phyloP scores from a whole-genome alignment of 1,140 invertebrate genomes.

The Zaprionus lachaisei region DNA sequence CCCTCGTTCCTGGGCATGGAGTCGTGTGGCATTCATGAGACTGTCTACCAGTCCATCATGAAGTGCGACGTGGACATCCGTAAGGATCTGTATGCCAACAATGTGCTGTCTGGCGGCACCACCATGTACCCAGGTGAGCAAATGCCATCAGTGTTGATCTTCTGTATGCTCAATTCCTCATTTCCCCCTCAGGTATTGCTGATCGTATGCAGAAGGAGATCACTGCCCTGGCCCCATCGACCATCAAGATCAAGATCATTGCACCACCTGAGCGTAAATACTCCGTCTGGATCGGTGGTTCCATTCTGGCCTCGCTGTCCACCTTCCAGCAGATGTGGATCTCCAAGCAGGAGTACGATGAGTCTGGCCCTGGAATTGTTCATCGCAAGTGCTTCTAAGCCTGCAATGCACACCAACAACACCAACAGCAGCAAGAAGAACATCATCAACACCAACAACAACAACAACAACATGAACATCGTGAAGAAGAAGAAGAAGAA shows the following conservation, averaged over 20 bases:
- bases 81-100: constrained; percentile 97
- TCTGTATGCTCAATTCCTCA: neutral
- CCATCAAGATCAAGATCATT: constrained; percentile 98
- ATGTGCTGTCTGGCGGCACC: constrained; percentile 95
- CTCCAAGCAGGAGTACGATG: constrained; percentile 92
- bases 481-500: neutral
- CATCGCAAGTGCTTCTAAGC: constrained; percentile 90
- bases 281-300: constrained; percentile 93
- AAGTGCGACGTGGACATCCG: constrained; percentile 96
- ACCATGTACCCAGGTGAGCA: constrained; percentile 94
- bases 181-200: constrained; percentile 88
- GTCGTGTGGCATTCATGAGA: constrained; percentile 95
- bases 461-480: constrained; percentile 15
- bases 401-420: constrained; percentile 1
- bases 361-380: constrained; percentile 89
- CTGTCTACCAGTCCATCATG: constrained; percentile 97
- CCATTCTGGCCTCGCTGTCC: constrained; percentile 91
- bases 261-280: constrained; percentile 96
- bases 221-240: constrained; percentile 93
- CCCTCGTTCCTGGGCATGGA: constrained; percentile 96
- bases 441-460: constrained; percentile 19
- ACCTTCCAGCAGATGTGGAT: constrained; percentile 96
- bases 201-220: constrained; percentile 97
- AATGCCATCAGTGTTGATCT: neutral
- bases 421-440: constrained; percentile 2